A percentile compares a stretch with the other conserved stretches of the same genome.
Conservation (phyloP, 2,113 vertebrate species). For the Ochotona curzoniae region DNA sequence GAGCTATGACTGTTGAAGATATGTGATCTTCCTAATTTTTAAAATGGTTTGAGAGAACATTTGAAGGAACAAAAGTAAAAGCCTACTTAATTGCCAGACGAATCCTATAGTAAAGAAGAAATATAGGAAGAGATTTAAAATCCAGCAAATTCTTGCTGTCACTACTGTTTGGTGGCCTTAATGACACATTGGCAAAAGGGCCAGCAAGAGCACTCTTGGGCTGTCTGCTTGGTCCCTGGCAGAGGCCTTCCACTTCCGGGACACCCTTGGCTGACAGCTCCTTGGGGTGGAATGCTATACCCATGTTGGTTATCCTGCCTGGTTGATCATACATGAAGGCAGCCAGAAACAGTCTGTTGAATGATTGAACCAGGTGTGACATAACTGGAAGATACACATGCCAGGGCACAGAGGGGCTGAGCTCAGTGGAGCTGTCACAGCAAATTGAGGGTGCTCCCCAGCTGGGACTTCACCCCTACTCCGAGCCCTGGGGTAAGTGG, state of each 20-base stretch:
- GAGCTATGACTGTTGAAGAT: neutral
- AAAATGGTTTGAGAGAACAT: neutral
- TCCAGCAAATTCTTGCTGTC: neutral
- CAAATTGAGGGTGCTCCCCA: neutral
- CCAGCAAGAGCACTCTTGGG: accelerated
- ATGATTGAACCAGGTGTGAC: neutral
- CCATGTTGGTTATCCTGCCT: accelerated
- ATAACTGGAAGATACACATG: neutral
- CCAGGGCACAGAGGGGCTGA: neutral
- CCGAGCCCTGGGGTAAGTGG: neutral
- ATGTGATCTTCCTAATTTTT: neutral
- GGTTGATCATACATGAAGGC: accelerated
- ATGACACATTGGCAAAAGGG: neutral
- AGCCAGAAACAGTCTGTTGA: neutral
- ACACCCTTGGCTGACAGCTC: neutral
- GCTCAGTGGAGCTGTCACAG: neutral
- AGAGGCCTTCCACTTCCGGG: accelerated
- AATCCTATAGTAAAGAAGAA: neutral
- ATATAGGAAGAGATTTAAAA: neutral
- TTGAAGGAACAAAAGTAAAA: neutral
- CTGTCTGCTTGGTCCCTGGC: neutral
- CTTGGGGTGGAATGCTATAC: neutral
- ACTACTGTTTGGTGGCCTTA: neutral
- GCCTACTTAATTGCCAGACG: neutral
- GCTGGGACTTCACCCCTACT: neutral